phyloP scores from a whole-genome alignment of 2,888 invertebrate genomes.

The Deilephila porcellus region DNA sequence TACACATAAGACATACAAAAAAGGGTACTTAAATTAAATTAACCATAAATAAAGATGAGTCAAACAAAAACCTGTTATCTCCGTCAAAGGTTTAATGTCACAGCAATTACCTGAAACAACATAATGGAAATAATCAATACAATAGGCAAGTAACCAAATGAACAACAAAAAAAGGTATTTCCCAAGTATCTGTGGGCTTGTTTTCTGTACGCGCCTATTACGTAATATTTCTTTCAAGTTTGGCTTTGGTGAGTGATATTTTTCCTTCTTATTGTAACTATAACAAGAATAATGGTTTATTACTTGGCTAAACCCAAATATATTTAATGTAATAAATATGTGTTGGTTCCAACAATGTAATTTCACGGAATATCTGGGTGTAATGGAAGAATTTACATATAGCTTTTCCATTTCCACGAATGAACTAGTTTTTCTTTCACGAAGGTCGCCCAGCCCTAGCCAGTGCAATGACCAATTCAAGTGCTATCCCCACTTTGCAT shows the following conservation, averaged over 20 bases:
- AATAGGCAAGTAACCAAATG: neutral
- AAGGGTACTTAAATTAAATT: neutral
- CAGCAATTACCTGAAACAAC: constrained; percentile 55
- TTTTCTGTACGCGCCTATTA: neutral
- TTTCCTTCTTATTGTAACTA: neutral
- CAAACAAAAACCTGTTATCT: constrained; percentile 38
- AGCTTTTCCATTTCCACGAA: neutral
- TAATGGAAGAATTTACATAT: too few species aligned
- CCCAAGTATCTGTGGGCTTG: neutral
- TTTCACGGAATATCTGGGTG: too few species aligned
- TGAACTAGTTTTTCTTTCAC: neutral
- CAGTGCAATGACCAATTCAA: neutral
- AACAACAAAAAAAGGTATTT: neutral
- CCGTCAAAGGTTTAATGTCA: neutral
- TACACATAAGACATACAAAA: neutral
- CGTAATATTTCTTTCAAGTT: neutral
- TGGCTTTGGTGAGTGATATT: neutral
- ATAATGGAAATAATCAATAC: constrained; percentile 36
- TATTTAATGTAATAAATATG: too few species aligned
- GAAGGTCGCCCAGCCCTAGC: constrained; percentile 3
- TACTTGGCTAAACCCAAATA: too few species aligned
- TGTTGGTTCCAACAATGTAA: too few species aligned
- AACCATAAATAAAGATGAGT: constrained; percentile 47
- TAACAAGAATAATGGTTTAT: too few species aligned
- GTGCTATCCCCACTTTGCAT: neutral